A percentile compares a stretch with the other conserved stretches of the same genome.
phyloP scores from a whole-genome alignment of 2,888 invertebrate species.

The Chaetogeoica ovagalla region DNA sequence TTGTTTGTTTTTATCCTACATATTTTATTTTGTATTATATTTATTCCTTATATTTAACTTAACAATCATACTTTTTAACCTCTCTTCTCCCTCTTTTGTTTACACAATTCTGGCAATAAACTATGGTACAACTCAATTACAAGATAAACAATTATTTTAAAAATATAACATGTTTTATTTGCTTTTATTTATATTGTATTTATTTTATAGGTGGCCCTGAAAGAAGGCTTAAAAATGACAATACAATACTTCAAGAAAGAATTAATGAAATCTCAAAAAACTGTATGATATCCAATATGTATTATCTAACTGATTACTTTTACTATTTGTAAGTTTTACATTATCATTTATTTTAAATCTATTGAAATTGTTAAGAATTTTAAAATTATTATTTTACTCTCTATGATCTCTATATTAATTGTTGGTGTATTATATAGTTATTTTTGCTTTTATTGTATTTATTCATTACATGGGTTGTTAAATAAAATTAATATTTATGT shows the following conservation, averaged over 20 bases:
- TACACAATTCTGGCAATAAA: too few relatives aligned
- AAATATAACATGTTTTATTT: not conserved
- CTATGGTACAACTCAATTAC: too few relatives aligned
- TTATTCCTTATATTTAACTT: too few relatives aligned
- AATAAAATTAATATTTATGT: slow-evolving; percentile 10
- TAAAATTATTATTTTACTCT: slow-evolving; percentile 7
- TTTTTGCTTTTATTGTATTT: slow-evolving; percentile 25
- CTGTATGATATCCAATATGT: slow-evolving; percentile 12
- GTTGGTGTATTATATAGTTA: slow-evolving; percentile 11
- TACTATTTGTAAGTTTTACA: slow-evolving; percentile 7
- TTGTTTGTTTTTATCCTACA: too few relatives aligned
- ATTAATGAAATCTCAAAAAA: slow-evolving; percentile 61
- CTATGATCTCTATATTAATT: slow-evolving; percentile 41
- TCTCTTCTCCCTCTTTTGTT: too few relatives aligned
- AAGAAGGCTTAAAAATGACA: slow-evolving; percentile 85
- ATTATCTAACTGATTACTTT: not conserved
- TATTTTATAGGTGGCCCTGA: slow-evolving; percentile 70
- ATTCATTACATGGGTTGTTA: not conserved
- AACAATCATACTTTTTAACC: too few relatives aligned
- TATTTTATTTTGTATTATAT: too few relatives aligned
- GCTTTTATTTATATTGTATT: not conserved
- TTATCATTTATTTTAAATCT: slow-evolving; percentile 3
- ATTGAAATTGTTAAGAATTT: not conserved
- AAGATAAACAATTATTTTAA: not conserved
- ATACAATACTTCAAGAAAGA: slow-evolving; percentile 93